Evolutionary conservation across 2,797 vertebrate genomes (phyloP).

Genomic region (Vultur gryphus): DNA sequence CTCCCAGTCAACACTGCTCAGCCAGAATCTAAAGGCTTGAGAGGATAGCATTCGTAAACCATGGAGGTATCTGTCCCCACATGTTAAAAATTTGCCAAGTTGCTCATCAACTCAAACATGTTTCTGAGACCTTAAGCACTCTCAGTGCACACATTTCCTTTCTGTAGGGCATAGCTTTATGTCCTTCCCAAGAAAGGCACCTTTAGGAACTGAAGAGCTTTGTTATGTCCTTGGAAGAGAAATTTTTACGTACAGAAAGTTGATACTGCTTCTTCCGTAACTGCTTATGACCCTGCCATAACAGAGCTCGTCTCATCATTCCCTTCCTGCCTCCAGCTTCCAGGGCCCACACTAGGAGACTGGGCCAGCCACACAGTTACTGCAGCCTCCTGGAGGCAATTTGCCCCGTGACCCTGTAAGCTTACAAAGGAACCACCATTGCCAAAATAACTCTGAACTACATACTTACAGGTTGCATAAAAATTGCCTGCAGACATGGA

Average conservation of each 20-base stretch:
- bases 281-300: neutral
- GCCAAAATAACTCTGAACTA: no score
- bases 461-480: neutral
- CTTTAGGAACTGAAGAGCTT: neutral
- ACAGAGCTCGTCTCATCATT: neutral
- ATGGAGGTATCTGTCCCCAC: neutral
- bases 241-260: neutral
- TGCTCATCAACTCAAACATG: neutral
- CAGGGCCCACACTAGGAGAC: no score
- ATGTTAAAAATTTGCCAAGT: neutral
- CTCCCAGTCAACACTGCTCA: neutral
- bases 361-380: neutral
- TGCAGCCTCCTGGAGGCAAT: neutral
- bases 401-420: no score
- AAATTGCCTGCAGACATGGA: neutral
- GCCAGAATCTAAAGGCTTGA: neutral
- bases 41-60: neutral
- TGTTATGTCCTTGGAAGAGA: neutral
- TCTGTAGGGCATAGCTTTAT: neutral
- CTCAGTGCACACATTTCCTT: neutral
- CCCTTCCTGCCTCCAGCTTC: neutral
- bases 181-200: neutral
- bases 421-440: neutral
- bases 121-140: neutral
- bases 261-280: rapidly evolving